phyloP scores from a whole-genome alignment of 2,797 vertebrate genomes.

The Silurus aristotelis region DNA sequence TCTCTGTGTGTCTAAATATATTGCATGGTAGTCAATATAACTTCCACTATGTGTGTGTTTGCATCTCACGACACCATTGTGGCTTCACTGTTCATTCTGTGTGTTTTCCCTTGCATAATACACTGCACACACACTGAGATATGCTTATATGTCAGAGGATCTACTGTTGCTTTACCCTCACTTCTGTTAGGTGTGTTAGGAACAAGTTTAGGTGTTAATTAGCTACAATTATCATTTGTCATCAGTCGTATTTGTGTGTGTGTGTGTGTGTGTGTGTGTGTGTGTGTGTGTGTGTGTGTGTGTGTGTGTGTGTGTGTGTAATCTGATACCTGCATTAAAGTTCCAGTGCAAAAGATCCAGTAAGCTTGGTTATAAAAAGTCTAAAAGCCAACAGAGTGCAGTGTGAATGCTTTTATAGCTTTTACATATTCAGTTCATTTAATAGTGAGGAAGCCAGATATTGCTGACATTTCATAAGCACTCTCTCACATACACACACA shows the following conservation, averaged over 20 bases:
- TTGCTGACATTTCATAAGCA: neutral
- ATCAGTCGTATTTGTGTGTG: neutral
- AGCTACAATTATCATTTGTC: neutral
- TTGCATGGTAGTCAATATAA: no score
- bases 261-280: neutral
- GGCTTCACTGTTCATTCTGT: neutral
- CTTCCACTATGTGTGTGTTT: neutral
- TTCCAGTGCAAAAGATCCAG: slow-evolving; percentile 51
- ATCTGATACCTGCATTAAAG: slow-evolving; percentile 55
- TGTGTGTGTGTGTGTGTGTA: slow-evolving; percentile 1
- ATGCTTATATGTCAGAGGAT: no score
- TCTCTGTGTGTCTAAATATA: neutral
- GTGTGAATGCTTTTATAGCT: neutral
- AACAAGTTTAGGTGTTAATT: neutral
- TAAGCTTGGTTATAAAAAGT: neutral
- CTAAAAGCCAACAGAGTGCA: neutral
- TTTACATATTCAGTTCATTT: neutral
- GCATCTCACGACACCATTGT: neutral
- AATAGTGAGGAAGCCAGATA: neutral
- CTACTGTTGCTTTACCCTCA: neutral
- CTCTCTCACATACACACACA: neutral
- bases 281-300: neutral
- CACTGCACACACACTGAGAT: neutral
- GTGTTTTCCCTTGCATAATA: neutral
- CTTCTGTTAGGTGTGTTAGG: neutral